These are phyloP conservation scores for Mus spretus DNA, from an alignment of 2,797 vertebrate genomes.

Conservation along the genomic window DNA sequence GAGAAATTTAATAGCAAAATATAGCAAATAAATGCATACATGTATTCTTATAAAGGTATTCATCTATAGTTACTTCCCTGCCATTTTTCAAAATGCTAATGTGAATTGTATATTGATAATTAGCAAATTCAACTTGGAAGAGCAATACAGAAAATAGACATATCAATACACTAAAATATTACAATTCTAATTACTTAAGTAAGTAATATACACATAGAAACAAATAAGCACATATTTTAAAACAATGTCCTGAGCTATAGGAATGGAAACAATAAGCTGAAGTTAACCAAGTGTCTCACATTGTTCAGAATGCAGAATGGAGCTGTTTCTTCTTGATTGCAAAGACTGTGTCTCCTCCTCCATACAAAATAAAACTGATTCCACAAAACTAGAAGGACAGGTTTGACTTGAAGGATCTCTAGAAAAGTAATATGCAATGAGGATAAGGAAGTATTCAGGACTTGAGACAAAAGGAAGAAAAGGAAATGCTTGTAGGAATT, in stretches of 20 bases:
- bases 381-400: neutral
- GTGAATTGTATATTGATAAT: neutral
- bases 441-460: neutral
- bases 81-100: neutral
- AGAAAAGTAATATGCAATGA: neutral
- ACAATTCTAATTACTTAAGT: neutral
- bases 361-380: neutral
- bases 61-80: neutral
- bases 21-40: neutral
- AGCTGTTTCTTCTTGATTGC: neutral
- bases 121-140: neutral
- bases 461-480: neutral
- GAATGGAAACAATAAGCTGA: neutral
- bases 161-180: neutral
- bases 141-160: neutral
- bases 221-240: neutral
- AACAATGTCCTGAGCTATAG: neutral
- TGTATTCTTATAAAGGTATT: neutral
- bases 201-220: neutral
- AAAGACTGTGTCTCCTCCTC: neutral
- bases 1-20: neutral
- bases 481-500: neutral
- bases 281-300: neutral
- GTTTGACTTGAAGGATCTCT: neutral
- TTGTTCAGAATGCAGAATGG: neutral